A percentile compares a stretch with the other conserved stretches of the same genome.
Evolutionary conservation across 37 sponge, comb jelly and placozoan species (phyloP).

Genomic region (Spongilla lacustris): DNA sequence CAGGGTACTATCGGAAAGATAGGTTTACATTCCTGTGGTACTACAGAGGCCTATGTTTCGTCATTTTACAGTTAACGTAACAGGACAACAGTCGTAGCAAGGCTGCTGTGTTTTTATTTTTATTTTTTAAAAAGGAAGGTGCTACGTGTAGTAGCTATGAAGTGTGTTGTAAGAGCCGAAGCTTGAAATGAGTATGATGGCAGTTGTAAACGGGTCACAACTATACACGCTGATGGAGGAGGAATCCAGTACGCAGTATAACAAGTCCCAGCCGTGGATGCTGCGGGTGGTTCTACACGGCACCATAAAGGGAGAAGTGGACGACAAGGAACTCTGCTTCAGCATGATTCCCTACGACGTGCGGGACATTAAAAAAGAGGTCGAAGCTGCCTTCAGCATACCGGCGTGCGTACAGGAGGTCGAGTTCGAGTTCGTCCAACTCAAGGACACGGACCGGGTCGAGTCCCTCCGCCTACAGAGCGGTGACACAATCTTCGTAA

Average conservation of each 20-base stretch:
- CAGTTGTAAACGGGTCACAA: neutral
- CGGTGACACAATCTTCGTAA: neutral
- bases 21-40: neutral
- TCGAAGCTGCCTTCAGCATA: neutral
- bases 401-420: neutral
- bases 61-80: neutral
- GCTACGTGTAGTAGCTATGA: neutral
- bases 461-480: neutral
- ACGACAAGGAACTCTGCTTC: neutral
- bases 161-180: neutral
- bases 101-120: neutral
- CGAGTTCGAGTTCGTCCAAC: neutral
- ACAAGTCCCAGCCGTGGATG: neutral
- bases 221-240: neutral
- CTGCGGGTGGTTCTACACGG: neutral
- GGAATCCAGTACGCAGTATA: neutral
- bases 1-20: neutral
- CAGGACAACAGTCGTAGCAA: no score
- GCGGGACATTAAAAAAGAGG: constrained; percentile 2
- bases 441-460: constrained; percentile 14
- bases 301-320: neutral
- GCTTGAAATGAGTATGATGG: neutral
- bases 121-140: neutral
- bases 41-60: neutral
- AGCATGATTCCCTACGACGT: neutral